phyloP scores from a whole-genome alignment of 2,113 vertebrate genomes.

The Proteles cristata region DNA sequence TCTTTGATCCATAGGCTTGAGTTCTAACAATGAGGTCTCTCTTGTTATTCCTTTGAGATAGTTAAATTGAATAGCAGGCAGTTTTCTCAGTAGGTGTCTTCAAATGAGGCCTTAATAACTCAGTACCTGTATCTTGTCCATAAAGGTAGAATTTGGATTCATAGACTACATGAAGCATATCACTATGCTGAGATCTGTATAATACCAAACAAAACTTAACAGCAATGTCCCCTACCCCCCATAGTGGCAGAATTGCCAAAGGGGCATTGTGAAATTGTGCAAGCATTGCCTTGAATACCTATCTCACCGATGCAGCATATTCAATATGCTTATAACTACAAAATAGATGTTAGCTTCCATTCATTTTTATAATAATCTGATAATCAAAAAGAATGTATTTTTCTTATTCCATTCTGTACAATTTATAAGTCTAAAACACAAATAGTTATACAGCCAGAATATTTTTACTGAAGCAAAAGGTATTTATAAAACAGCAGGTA shows the following conservation, averaged over 20 bases:
- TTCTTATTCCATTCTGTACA: neutral
- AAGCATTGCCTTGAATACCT: neutral
- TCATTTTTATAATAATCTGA: conserved; percentile 23
- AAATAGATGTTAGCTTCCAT: neutral
- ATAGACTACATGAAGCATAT: neutral
- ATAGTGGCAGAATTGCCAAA: neutral
- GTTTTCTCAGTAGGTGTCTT: conserved; percentile 6
- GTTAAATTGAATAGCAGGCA: neutral
- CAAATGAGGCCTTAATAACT: conserved; percentile 42
- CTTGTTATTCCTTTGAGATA: neutral
- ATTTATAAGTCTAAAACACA: neutral
- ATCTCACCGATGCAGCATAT: neutral
- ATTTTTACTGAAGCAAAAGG: conserved; percentile 37
- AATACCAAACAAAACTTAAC: neutral
- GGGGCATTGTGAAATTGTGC: neutral
- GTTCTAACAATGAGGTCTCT: neutral
- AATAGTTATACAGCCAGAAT: neutral
- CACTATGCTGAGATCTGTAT: neutral
- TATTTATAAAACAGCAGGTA: neutral
- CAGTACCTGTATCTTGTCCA: neutral
- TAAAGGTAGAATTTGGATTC: neutral
- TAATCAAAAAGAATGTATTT: neutral
- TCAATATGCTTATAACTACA: neutral
- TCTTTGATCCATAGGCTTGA: neutral
- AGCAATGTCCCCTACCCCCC: neutral